Evolutionary conservation across 2,113 vertebrate genomes (phyloP).

Genomic region (Rynchops niger): DNA sequence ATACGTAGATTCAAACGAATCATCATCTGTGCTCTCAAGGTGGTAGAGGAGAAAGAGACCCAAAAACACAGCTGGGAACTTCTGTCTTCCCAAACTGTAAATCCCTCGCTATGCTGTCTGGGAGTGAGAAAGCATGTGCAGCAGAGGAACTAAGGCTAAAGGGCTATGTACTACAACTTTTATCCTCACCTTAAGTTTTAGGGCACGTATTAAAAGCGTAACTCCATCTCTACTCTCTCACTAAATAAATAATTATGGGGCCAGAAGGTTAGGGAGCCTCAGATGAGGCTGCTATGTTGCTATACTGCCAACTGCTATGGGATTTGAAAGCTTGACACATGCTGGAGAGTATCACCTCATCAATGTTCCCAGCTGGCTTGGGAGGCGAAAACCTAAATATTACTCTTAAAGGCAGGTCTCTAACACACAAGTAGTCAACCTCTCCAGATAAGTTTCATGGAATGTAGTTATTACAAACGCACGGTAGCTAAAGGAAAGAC

Average conservation of each 20-base stretch:
- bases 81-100: not conserved
- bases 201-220: not conserved
- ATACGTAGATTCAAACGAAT: not conserved
- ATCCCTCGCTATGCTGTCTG: not conserved
- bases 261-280: slow-evolving; percentile 44
- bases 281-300: slow-evolving; percentile 11
- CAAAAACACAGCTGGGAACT: not conserved
- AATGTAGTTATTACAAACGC: not conserved
- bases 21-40: not conserved
- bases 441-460: not conserved
- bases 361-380: slow-evolving; percentile 35
- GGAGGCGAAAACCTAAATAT: not conserved
- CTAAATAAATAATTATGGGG: slow-evolving; percentile 63
- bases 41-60: not conserved
- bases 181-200: slow-evolving; percentile 34
- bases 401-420: not conserved
- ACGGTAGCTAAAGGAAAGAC: not conserved
- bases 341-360: slow-evolving; percentile 48
- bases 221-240: slow-evolving; percentile 1
- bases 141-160: slow-evolving; percentile 15
- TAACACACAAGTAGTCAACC: not conserved
- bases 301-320: slow-evolving; percentile 7
- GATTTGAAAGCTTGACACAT: slow-evolving; percentile 57
- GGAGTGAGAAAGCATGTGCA: not conserved
- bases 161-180: slow-evolving; percentile 25